phyloP scores from a whole-genome alignment of 2,888 invertebrate species.

The Melinaea menophilus region DNA sequence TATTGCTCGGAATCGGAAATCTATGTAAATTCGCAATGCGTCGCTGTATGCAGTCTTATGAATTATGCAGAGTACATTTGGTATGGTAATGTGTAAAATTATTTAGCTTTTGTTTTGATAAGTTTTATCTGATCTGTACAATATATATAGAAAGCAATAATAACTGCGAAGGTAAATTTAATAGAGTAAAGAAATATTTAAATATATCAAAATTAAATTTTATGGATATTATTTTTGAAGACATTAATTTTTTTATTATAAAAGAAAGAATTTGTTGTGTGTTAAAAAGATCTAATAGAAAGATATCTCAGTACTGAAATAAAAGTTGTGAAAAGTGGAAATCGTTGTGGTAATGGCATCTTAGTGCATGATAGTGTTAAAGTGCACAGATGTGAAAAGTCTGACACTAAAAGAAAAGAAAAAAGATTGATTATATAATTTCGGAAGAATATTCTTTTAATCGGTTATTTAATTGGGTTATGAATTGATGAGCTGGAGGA shows the following conservation, averaged over 20 bases:
- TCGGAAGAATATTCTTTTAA: no score
- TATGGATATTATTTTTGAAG: no score
- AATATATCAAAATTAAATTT: no score
- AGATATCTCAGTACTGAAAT: constrained; percentile 22
- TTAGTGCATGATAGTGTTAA: constrained; percentile 14
- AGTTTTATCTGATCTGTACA: neutral
- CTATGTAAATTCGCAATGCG: constrained; percentile 69
- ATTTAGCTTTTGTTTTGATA: constrained; percentile 9
- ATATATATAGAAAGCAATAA: no score
- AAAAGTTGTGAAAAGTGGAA: constrained; percentile 23
- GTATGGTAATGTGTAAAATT: constrained; percentile 17
- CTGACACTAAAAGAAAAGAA: neutral
- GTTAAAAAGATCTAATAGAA: constrained; percentile 17
- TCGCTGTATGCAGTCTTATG: constrained; percentile 58
- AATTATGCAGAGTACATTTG: constrained; percentile 50
- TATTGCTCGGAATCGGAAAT: constrained; percentile 51
- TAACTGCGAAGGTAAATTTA: no score
- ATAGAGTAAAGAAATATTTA: no score
- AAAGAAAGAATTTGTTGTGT: neutral
- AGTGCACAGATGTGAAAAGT: constrained; percentile 3
- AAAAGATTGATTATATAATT: neutral
- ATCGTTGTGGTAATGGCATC: constrained; percentile 18
- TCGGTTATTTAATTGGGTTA: no score
- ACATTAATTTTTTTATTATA: no score
- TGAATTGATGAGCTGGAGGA: no score